Conservation (phyloP, 2,888 invertebrate species). For the Apoda limacodes region DNA sequence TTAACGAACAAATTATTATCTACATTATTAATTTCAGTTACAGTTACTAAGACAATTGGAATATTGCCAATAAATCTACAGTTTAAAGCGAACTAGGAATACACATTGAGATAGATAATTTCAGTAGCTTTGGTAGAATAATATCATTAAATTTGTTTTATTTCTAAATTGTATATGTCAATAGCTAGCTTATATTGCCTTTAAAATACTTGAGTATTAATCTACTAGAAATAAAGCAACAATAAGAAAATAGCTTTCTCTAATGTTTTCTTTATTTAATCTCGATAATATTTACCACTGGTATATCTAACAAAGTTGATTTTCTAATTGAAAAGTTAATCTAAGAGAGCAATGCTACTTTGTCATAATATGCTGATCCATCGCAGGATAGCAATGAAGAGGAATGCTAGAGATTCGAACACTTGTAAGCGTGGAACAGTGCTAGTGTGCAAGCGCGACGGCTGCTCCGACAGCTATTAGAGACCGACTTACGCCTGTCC, state of each 20-base stretch:
- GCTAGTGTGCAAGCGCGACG: constrained; percentile 64
- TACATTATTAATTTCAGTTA: constrained; percentile 49
- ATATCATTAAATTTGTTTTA: constrained; percentile 49
- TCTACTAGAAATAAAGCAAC: too few relatives aligned
- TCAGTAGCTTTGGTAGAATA: constrained; percentile 66
- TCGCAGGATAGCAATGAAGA: constrained; percentile 20
- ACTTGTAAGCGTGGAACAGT: constrained; percentile 59
- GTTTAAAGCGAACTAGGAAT: constrained; percentile 69
- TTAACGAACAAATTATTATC: constrained; percentile 41
- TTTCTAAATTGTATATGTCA: too few relatives aligned
- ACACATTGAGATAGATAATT: constrained; percentile 65
- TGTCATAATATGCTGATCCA: constrained; percentile 20
- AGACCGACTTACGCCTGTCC: constrained; percentile 60
- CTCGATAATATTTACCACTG: too few relatives aligned
- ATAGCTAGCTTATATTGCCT: too few relatives aligned
- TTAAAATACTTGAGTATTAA: too few relatives aligned
- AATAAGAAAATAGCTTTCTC: too few relatives aligned
- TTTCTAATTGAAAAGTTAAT: too few relatives aligned
- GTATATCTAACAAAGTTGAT: too few relatives aligned
- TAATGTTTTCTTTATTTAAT: too few relatives aligned
- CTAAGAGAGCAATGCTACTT: constrained; percentile 43
- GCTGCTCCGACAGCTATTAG: constrained; percentile 60
- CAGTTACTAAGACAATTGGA: constrained; percentile 60
- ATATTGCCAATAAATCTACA: constrained; percentile 63
- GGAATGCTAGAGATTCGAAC: constrained; percentile 43